These are phyloP conservation scores for Falco columbarius DNA, from an alignment of 2,797 vertebrate species.

Conservation along the genomic window DNA sequence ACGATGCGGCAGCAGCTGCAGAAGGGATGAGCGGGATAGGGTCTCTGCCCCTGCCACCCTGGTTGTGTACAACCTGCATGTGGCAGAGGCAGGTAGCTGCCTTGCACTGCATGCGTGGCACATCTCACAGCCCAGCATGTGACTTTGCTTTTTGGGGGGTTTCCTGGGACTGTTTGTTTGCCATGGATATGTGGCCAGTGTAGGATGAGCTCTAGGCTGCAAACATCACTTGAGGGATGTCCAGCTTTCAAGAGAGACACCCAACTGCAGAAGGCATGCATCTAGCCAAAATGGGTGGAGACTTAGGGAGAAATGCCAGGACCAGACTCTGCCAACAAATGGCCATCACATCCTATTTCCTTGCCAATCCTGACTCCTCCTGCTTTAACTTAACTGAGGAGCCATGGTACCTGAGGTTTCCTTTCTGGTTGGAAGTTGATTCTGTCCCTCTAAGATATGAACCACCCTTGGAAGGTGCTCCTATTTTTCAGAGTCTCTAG, in stretches of 20 bases:
- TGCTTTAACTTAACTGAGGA: not conserved
- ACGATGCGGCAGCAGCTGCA: accelerated
- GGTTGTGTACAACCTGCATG: accelerated
- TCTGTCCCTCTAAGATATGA: not conserved
- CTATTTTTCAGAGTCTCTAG: not conserved
- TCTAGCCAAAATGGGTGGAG: not conserved
- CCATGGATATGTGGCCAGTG: not conserved
- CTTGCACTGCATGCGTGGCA: accelerated
- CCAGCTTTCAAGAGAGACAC: not conserved
- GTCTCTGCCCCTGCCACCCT: not conserved
- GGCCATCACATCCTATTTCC: not conserved
- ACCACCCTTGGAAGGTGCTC: not conserved
- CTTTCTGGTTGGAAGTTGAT: not conserved
- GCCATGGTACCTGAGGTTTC: not conserved
- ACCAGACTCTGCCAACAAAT: not conserved
- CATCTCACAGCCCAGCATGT: not conserved
- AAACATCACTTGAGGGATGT: accelerated
- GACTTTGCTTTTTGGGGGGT: not conserved
- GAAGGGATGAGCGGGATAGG: not conserved
- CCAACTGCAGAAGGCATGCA: not conserved
- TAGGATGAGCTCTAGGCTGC: not conserved
- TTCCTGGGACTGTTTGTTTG: not conserved
- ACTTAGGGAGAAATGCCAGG: not conserved
- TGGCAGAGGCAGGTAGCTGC: not conserved
- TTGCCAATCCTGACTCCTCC: not conserved